Evolutionary conservation across 2,888 invertebrate species (phyloP), one percentile per base, ranked within the genome.

Genomic region (Lissonota sp.): DNA sequence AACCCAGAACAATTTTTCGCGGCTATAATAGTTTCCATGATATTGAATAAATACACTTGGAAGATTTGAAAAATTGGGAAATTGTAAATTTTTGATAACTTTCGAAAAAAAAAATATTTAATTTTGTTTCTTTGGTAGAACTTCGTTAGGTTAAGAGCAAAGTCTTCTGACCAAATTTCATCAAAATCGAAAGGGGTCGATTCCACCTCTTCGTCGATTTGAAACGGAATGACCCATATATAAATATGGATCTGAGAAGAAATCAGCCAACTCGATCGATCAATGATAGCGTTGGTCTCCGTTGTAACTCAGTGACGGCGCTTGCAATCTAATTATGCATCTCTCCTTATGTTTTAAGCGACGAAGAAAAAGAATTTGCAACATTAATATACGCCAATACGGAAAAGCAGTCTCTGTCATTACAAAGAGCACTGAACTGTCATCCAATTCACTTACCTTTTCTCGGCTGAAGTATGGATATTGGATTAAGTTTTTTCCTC

Each of bases 241-340:
- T 26, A 26, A n/a, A n/a, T 3, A 26, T 26, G 26, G 26, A 12
- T 7, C 53, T 14, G 53, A 53, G 53, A 4, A 14, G 16, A 51
- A 74, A 73, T 64, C 49, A 60, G 7, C 49, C 7, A 49, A 39
- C 44, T 64, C 42, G 39, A 58, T 77, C 57, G 49, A 4, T n/a
- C 55, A 49, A 57, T 8, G 40, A 26, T 74, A 49, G 37, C 42
- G 49, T 58, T 6, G 37, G 37, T 63, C 49, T 7, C 39, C 49
- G 10, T 8, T 5, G 12, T 49, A 69, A 40, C n/a, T 44, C 42
- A 51, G 14, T 40, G 51, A 69, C n/a, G 26, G 26, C 26, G 26
- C 60, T 51, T 26, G 51, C 42, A 14, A 67, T 51, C 39, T 39
- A 67, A 72, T 72, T 72, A 44, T 71, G 42, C 39, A n/a, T 44